These are phyloP conservation scores for Gymnoscopelus braueri DNA, from an alignment of 2,797 vertebrate genomes.

Conservation along the genomic window DNA sequence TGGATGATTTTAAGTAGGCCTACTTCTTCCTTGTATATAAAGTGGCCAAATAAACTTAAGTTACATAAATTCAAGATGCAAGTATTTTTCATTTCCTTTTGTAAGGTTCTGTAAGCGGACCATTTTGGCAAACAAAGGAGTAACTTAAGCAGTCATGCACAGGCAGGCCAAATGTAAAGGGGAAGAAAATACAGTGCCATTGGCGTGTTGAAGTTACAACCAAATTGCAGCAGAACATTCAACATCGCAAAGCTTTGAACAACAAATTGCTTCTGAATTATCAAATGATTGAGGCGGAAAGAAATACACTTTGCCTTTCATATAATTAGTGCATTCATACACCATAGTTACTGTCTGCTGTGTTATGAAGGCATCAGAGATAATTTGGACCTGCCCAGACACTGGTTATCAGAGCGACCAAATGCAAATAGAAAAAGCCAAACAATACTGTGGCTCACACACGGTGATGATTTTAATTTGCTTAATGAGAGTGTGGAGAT, in stretches of 20 bases:
- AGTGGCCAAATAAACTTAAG: constrained; percentile 6
- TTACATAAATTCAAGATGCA: neutral
- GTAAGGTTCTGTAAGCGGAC: neutral
- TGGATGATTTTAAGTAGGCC: neutral
- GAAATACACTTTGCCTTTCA: constrained; percentile 18
- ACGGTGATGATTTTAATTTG: constrained; percentile 1
- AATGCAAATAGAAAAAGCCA: constrained; percentile 12
- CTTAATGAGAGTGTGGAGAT: constrained; percentile 26
- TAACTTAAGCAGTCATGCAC: too few relatives aligned
- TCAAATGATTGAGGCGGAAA: constrained; percentile 20
- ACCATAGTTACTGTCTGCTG: constrained; percentile 40
- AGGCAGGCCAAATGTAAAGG: too few relatives aligned
- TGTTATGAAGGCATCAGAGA: constrained; percentile 23
- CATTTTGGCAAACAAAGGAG: too few relatives aligned
- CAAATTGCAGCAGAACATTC: neutral
- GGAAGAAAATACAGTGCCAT: too few relatives aligned
- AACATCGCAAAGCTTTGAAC: neutral
- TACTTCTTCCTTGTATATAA: constrained; percentile 12
- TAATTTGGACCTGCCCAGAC: constrained; percentile 31
- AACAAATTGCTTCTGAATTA: constrained; percentile 24
- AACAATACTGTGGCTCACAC: constrained; percentile 21
- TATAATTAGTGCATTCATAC: constrained; percentile 54
- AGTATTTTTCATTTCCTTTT: neutral
- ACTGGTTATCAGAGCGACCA: constrained; percentile 39
- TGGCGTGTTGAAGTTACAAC: too few relatives aligned